Conservation (phyloP, 2,888 invertebrate genomes). For the Lamproptera curius region DNA sequence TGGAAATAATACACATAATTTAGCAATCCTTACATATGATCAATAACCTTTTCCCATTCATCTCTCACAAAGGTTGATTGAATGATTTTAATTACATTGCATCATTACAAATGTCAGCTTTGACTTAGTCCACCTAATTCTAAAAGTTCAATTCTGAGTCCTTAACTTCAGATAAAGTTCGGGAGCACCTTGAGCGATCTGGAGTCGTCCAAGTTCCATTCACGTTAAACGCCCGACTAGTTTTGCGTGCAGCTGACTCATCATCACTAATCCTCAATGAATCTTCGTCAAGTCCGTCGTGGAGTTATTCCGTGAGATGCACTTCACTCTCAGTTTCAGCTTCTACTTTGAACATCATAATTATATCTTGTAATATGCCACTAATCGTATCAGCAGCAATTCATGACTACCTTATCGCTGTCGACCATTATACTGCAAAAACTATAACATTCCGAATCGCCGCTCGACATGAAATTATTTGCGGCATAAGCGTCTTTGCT, state of each 20-base stretch:
- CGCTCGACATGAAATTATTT: slow-evolving; percentile 13
- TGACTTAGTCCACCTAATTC: no score
- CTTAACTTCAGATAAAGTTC: slow-evolving; percentile 11
- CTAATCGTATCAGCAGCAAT: slow-evolving; percentile 12
- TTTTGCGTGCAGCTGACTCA: slow-evolving; percentile 16
- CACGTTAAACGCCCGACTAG: slow-evolving; percentile 19
- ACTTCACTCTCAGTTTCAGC: neutral
- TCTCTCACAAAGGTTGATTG: no score
- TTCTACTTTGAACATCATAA: no score
- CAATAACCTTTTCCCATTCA: no score
- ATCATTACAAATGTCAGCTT: no score
- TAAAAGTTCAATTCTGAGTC: no score
- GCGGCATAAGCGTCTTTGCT: slow-evolving; percentile 7
- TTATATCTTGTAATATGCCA: no score
- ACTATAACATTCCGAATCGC: slow-evolving; percentile 15
- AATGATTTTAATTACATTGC: no score
- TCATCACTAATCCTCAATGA: no score
- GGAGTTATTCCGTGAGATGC: neutral
- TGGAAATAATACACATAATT: no score
- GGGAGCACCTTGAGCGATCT: slow-evolving; percentile 18
- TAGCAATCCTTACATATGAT: no score
- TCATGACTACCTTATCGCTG: slow-evolving; percentile 3
- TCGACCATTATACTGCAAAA: slow-evolving; percentile 16
- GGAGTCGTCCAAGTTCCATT: slow-evolving; percentile 14
- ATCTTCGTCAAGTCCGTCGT: slow-evolving; percentile 3